Conservation (phyloP, 1,140 invertebrate genomes). For the Trichogramma pretiosum region DNA sequence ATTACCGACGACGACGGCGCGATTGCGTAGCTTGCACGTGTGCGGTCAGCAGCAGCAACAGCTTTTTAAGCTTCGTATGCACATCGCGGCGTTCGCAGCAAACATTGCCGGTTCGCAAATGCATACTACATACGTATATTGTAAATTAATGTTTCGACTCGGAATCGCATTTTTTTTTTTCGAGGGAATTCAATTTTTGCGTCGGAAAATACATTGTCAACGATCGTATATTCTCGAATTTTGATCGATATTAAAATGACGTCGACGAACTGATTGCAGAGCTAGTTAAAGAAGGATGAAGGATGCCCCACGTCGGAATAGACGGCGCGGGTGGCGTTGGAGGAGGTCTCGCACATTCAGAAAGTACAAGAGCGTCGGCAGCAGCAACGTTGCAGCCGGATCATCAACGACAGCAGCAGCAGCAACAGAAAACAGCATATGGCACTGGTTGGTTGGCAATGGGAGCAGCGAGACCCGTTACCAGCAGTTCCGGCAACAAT, state of each 20-base stretch:
- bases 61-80: too few species aligned
- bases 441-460: constrained; percentile 34
- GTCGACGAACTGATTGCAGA: constrained; percentile 28
- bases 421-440: constrained; percentile 19
- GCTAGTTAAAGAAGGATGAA: constrained; percentile 40
- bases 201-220: too few species aligned
- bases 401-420: background rate
- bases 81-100: too few species aligned
- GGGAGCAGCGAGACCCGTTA: constrained; percentile 34
- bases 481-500: constrained; percentile 27
- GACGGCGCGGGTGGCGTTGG: constrained; percentile 38
- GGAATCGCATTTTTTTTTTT: too few species aligned
- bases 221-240: too few species aligned
- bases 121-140: too few species aligned
- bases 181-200: too few species aligned
- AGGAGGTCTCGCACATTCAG: constrained; percentile 24
- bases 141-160: too few species aligned
- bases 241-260: too few species aligned
- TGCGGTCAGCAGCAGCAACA: background rate
- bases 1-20: background rate
- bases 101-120: too few species aligned
- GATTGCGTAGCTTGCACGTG: background rate
- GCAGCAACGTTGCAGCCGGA: background rate
- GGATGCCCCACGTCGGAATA: constrained; percentile 39
- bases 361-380: constrained; percentile 24